Base-by-base conservation (phyloP, 2,888 invertebrate species). In the Acanthopleura granulata region DNA sequence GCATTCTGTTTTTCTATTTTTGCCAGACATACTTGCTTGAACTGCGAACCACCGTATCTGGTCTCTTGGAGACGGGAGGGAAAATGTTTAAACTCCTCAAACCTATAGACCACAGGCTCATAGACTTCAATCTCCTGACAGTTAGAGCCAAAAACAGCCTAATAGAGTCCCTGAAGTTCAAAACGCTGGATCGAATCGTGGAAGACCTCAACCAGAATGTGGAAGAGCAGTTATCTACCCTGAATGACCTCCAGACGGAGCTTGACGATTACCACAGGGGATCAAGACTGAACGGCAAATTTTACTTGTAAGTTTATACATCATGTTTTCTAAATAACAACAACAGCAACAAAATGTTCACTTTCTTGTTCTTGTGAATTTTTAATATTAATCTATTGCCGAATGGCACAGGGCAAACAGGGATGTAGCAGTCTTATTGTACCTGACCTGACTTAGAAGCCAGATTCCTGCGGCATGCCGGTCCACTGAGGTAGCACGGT, bases 171-270 rank as follows among this genome's bases (percentile, higher is more conserved):
- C 29, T 66, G 16, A 22, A 27, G 29, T 66, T 66, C 66, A 27
- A 22, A 15, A 22, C 66, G 15, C 66, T 66, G 25, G 66, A 66
- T 3, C 18, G 25, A 27, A 27, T 15, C 1, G 71, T 49, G 27
- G 49, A 71, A 4, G 49, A 49, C 49, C 49, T 71, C 4, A 49
- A 18, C 25, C 6, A 49, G 40, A 18, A 22, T 6, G 71, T 71
- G 40, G 71, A 71, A 25, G 71, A 71, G n/a, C 71, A 71, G 71
- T 71, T 71, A 12, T 40, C 50, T 40, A 71, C 71, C 40, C n/a
- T 71, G 50, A 49, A 40, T 49, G 71, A 71, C 50, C 50, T 49
- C 16, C 50, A 49, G 25, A 49, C 71, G 14, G 71, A 71, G 40
- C 25, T 71, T 30, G 49, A 49, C n/a, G 71, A 71, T 25, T 71